Evolutionary conservation across 2,113 vertebrate species (phyloP), one percentile per base, ranked within the genome.

Genomic region (Psephotus haematonotus): DNA sequence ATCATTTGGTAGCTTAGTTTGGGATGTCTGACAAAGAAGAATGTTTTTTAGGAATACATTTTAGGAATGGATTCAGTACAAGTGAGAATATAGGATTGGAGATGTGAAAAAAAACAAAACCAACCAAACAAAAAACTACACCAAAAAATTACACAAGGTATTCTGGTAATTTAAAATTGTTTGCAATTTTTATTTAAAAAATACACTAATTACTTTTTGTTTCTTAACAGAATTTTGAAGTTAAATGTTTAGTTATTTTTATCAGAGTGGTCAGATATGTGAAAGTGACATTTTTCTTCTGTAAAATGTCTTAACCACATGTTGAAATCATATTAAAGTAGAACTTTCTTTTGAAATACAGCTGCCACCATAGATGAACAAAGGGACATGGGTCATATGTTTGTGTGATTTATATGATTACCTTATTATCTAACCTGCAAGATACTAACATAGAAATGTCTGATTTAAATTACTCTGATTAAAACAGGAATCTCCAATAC

Each of bases 81-180:
- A 69, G 7, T 47, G 10, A 43, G 57, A 69, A 75, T 62, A 22
- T 18, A 52, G 3, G 19, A 60, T 9, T 37, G 25, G 5, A 44
- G 2, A 0, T 57, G 13, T 44, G 29, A 39, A 17, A 24, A 11
- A 55, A 43, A 62, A 7, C 1, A 1, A 10, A 57, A 3, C 1
- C 8, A 35, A 59, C 0, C 20, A 57, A 57, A 12, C 53, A n/a
- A 57, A 14, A 59, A n/a, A 33, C 2, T 14, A n/a, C 33, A 35
- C 22, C 6, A 24, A 19, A 24, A 46, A 55, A 50, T 29, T 10
- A 17, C 1, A 22, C 3, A 14, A 8, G 2, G 2, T 44, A 33
- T 59, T 88, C 71, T 1, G 0, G 10, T 39, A 3, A 62, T 65
- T 68, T 41, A 69, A 64, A 92, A 62, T 47, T 52, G 13, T 3